A percentile compares a stretch with the other conserved stretches of the same genome.
These are phyloP conservation scores for Thinocorus orbignyianus DNA, from an alignment of 2,113 vertebrate species.

Conservation along the genomic window DNA sequence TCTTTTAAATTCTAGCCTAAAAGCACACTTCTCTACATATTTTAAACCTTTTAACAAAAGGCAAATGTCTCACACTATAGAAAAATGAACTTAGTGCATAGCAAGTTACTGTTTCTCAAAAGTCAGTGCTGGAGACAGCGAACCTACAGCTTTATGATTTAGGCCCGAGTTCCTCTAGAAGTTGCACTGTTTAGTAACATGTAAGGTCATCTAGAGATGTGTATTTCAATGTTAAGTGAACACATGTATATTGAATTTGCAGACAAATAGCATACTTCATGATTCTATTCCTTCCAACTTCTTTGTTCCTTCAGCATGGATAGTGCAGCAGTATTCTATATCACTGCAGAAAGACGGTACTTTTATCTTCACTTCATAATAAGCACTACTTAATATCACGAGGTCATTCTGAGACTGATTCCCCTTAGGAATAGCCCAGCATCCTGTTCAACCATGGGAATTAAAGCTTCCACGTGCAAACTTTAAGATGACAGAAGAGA, in stretches of 20 bases:
- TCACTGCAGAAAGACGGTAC: background rate
- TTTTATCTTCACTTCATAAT: background rate
- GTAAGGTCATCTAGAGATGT: background rate
- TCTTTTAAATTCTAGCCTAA: background rate
- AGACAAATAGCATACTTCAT: background rate
- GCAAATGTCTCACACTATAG: background rate
- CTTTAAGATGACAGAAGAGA: background rate
- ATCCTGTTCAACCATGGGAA: background rate
- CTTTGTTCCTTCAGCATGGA: background rate
- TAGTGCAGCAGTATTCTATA: background rate
- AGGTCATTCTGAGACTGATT: background rate
- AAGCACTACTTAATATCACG: background rate
- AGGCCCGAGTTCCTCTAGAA: background rate
- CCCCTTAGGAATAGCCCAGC: background rate
- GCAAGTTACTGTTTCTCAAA: background rate
- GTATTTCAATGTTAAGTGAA: background rate
- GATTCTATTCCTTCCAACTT: background rate
- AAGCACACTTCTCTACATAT: background rate
- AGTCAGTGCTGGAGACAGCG: background rate
- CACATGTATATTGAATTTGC: background rate
- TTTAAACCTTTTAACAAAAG: background rate
- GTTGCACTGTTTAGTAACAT: background rate
- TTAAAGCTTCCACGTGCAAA: background rate
- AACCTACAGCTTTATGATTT: background rate
- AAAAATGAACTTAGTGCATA: background rate